Evolutionary conservation across 2,888 invertebrate species (phyloP), one percentile per base, ranked within the genome.

Genomic region (Drosophila affinis): DNA sequence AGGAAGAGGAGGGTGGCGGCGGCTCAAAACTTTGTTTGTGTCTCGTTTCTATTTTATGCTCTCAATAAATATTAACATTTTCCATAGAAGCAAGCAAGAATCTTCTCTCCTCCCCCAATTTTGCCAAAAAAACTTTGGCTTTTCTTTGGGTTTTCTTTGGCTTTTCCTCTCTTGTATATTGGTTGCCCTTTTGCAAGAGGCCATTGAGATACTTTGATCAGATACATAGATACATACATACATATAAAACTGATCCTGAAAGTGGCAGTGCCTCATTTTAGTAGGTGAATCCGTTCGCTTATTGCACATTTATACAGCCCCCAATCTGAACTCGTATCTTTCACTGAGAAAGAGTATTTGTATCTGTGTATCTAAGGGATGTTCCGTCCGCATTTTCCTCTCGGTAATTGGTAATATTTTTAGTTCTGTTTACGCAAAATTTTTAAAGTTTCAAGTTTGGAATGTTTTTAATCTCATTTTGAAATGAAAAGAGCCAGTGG

Each of bases 21-120:
- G 54, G 45, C 70, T 71, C 29, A 56, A 68, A 71, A 62, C 62
- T 70, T 69, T 68, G 54, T 70, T 61, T 61, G 54, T 46, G 53
- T 51, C 54, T 54, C 70, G 27, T 57, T 57, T 57, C 62, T 71
- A 71, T 79, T 74, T 79, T 82, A 78, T 79, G 86, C 74, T 77
- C 78, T 88, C 81, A 86, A 86, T 86, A 86, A 88, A 88, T 88
- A 85, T 86, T 79, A 81, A 87, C 78, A 87, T 86, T 81, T 64
- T 58, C 69, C 47, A 69, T 24, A 45, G 70, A 3, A 21, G 21
- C 21, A 3, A 21, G 21, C 21, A 21, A 21, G 21, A 21, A 21
- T 21, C 21, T 21, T 3, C n/a, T 3, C 29, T 3, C 17, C 12
- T 4, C 45, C 14, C 9, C 24, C 47, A 24, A n/a, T 46, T 6